Conservation (phyloP, 2,888 invertebrate genomes). For the Trachelus stipa region DNA sequence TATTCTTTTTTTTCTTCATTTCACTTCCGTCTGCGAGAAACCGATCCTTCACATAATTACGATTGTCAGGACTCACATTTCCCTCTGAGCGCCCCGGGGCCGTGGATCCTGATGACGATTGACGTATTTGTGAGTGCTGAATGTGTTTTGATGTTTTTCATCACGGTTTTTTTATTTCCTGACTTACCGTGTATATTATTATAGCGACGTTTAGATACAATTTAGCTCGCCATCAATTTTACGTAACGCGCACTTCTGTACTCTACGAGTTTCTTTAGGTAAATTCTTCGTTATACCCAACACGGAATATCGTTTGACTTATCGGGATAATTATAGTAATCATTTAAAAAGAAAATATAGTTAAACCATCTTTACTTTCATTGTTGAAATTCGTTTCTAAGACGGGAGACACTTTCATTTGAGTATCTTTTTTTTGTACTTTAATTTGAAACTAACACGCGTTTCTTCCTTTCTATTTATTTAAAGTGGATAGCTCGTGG, state of each 20-base stretch:
- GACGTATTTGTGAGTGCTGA: neutral
- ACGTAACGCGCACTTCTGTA: neutral
- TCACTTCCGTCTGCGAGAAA: neutral
- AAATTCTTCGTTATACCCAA: neutral
- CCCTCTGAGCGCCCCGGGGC: neutral
- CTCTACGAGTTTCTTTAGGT: neutral
- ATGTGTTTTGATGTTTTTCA: neutral
- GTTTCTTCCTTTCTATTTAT: slow-evolving; percentile 28
- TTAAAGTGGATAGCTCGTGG: neutral
- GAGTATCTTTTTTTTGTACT: neutral
- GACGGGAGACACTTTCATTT: neutral
- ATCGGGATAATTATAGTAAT: too few relatives aligned
- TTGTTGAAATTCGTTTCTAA: neutral
- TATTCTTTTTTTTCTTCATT: neutral
- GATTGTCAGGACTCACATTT: neutral
- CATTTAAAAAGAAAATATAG: too few relatives aligned
- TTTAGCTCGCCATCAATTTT: neutral
- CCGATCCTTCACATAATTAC: neutral
- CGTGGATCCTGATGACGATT: neutral
- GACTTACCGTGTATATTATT: neutral
- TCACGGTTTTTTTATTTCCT: neutral
- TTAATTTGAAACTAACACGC: neutral
- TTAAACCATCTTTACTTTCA: neutral
- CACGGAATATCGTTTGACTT: neutral
- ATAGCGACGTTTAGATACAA: neutral